These are phyloP conservation scores for Drosophila auraria DNA, from an alignment of 1,140 invertebrate genomes.

Conservation along the genomic window DNA sequence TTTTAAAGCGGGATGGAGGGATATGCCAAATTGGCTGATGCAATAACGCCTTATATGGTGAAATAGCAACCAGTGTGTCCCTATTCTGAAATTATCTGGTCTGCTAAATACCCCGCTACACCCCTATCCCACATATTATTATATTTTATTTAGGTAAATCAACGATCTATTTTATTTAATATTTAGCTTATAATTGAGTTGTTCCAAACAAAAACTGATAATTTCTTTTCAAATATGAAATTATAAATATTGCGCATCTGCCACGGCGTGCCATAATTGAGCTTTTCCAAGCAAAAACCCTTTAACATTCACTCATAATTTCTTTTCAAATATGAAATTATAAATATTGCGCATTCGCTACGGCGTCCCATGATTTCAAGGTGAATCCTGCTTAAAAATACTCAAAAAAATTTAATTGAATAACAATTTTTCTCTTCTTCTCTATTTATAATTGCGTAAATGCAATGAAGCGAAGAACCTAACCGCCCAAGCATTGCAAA, in stretches of 20 bases:
- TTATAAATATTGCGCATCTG: constrained; percentile 34
- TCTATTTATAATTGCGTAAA: constrained; percentile 67
- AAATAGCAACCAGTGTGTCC: no score
- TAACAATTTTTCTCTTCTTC: constrained; percentile 47
- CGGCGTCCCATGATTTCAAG: constrained; percentile 47
- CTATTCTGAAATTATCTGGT: no score
- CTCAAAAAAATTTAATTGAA: constrained; percentile 56
- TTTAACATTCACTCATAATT: neutral
- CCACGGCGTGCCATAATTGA: neutral
- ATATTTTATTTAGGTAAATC: neutral
- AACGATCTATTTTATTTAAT: no score
- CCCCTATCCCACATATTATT: no score
- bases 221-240: neutral
- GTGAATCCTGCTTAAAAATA: constrained; percentile 53
- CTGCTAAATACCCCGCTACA: no score
- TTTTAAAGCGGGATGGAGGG: no score
- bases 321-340: neutral
- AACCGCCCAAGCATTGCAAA: constrained; percentile 46
- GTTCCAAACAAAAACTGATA: neutral
- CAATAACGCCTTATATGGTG: no score
- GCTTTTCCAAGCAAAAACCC: neutral
- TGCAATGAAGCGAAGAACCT: constrained; percentile 64
- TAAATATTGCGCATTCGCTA: constrained; percentile 35
- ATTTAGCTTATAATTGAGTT: no score
- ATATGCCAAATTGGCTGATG: no score